Percentiles rank a stretch among this genome's conserved stretches.
phyloP scores from a whole-genome alignment of 2,888 invertebrate species.

The Diabrotica balteata region DNA sequence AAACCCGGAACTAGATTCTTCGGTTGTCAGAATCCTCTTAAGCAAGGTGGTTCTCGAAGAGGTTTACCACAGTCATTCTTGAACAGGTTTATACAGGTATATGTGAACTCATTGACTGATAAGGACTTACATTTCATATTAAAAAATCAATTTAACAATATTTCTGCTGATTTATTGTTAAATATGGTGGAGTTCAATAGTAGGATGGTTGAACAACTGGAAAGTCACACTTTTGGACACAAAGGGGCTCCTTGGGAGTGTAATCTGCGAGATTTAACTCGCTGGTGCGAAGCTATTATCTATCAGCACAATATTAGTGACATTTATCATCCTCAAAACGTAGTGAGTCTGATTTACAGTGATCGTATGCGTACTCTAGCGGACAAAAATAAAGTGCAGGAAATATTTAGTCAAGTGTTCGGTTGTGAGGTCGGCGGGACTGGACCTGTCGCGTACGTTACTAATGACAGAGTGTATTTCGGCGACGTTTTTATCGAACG shows the following conservation, averaged over 20 bases:
- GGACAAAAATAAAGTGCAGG: conserved; percentile 76
- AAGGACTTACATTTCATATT: conserved; percentile 75
- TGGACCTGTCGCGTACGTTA: conserved; percentile 68
- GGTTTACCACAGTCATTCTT: conserved; percentile 96
- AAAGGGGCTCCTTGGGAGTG: conserved; percentile 95
- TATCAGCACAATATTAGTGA: conserved; percentile 50
- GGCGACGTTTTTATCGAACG: conserved; percentile 68
- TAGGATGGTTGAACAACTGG: conserved; percentile 70
- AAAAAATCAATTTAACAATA: conserved; percentile 67
- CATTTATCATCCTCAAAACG: conserved; percentile 61
- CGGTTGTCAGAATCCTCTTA: conserved; percentile 96
- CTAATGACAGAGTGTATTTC: conserved; percentile 66
- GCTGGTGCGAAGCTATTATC: conserved; percentile 87
- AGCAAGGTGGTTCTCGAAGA: conserved; percentile 94
- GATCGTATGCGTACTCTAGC: conserved; percentile 83
- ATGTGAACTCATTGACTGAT: conserved; percentile 69
- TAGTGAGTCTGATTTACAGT: conserved; percentile 81
- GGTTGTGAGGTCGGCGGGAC: conserved; percentile 63
- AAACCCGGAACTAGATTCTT: conserved; percentile 84
- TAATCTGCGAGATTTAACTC: conserved; percentile 91
- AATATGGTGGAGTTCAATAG: conserved; percentile 84
- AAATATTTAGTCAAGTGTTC: conserved; percentile 62
- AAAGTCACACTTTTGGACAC: conserved; percentile 74
- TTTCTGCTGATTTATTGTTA: conserved; percentile 68
- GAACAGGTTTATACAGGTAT: conserved; percentile 95